Base-by-base conservation (phyloP, 2,888 invertebrate species). In the Gasteruption jaculator region DNA sequence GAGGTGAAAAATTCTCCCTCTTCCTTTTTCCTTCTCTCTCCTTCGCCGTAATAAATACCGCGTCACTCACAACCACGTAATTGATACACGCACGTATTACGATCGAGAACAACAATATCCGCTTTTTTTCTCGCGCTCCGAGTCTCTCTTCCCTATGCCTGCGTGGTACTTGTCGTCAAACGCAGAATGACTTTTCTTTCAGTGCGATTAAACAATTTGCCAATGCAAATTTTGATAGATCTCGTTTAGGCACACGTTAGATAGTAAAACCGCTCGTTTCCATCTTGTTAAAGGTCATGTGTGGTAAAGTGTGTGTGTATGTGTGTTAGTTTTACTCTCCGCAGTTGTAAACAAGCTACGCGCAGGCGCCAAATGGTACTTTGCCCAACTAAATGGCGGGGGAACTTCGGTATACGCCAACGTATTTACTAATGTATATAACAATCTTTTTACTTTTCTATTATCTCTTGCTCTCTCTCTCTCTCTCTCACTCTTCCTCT, bases 281-380 rank as follows among this genome's bases (percentile, higher is more conserved):
- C 70, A 69, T 70, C 64, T 70, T 70, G 69, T 63, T n/a, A 70
- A 70, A 70, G 70, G 70, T 70, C 70, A 70, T 70, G 68, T 69
- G 64, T 55, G 58, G 56, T 56, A 61, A 63, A 61, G n/a, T n/a
- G n/a, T n/a, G n/a, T n/a, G n/a, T n/a, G n/a, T n/a, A n/a, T n/a
- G n/a, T n/a, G n/a, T n/a, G n/a, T n/a, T n/a, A n/a, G n/a, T n/a
- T n/a, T n/a, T n/a, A n/a, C n/a, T n/a, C 65, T 67, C 63, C 63
- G 68, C 68, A 68, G 68, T 70, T 70, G 70, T 70, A 70, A 70
- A 70, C 70, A 70, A 70, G 58, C 57, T 63, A 46, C 63, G 63
- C 70, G 70, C 70, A 70, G 61, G 68, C 70, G 68, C 65, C 41
- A 56, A 57, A n/a, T n/a, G 20, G 18, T 22, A 33, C 30, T n/a